Percentiles rank a stretch among this genome's conserved stretches.
These are phyloP conservation scores for Nothoprocta perdicaria DNA, from an alignment of 2,113 vertebrate genomes.

Conservation along the genomic window DNA sequence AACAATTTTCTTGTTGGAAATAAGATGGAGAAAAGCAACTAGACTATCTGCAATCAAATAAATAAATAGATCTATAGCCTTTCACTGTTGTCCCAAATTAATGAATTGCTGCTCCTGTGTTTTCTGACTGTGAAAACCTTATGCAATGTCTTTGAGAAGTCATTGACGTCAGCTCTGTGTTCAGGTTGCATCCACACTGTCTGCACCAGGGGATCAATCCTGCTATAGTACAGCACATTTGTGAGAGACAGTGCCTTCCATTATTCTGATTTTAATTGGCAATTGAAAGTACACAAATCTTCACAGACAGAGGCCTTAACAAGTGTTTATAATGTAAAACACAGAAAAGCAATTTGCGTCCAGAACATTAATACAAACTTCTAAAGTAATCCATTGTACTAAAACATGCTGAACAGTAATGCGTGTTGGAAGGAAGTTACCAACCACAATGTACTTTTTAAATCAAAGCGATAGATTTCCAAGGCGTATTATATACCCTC, in stretches of 20 bases:
- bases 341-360: conserved; percentile 49
- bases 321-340: conserved; percentile 56
- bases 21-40: not conserved
- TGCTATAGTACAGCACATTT: not conserved
- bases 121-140: not conserved
- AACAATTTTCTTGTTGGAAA: not conserved
- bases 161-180: not conserved
- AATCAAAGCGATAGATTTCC: conserved; percentile 13
- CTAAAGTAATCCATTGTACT: conserved; percentile 34
- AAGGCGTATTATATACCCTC: not conserved
- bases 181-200: not conserved
- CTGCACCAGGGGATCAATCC: not conserved
- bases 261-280: conserved; percentile 31
- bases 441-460: not conserved
- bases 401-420: not conserved
- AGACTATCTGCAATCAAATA: not conserved
- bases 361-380: conserved; percentile 6
- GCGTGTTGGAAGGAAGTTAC: conserved; percentile 4
- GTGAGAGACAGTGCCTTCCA: not conserved
- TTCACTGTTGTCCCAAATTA: not conserved
- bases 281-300: not conserved
- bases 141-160: not conserved
- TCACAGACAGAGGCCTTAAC: conserved; percentile 7
- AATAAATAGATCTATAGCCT: not conserved
- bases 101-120: not conserved